Base-by-base conservation (phyloP, 2,797 vertebrate genomes). In the Acipenser transmontanus region DNA sequence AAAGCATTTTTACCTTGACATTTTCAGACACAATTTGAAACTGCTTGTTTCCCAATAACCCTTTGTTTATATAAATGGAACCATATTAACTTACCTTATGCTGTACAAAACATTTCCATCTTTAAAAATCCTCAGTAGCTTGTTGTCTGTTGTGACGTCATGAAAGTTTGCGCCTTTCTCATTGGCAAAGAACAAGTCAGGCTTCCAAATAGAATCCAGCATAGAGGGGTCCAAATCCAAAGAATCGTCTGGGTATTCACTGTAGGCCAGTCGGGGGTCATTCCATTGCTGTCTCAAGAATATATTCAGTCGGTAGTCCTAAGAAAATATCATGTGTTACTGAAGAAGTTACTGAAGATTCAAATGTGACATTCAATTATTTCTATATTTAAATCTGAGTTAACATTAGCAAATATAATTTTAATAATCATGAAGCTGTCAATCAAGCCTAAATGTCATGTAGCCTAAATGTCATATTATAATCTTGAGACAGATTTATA, bases 181-280 rank as follows among this genome's bases (percentile, higher is more conserved):
- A 63, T 92, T 92, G 83, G 97, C 97, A 71, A 99, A 99, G 88
- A 99, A 99, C 74, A 99, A 91, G 82, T 99, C 97, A 0, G 97
- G 97, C 77, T 99, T 99, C 97, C 96, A 99, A 80, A 99, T 98
- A 74, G 96, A 99, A 85, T 99, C 97, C 84, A 99, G 67, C 97
- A 99, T 99, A 69, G 97, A 99, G 3, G 97, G 97, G 80, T 99
- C 97, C 81, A 92, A 79, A 77, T 92, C 90, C 80, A 92, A 75
- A 51, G 90, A 92, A 69, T 91, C 89, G 66, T 92, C 90, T 0
- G 90, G 90, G 66, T 92, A 91, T 76, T 92, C 90, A 0, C 89
- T 91, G 61, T 92, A 92, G 69, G 90, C 89, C 75, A 92, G 76
- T 34, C 90, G 81, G 49, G 90, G 88, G 50, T 91, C 97, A 20